These are phyloP conservation scores for Gisinianus flammeolus DNA, from an alignment of 2,888 invertebrate genomes.

Conservation along the genomic window DNA sequence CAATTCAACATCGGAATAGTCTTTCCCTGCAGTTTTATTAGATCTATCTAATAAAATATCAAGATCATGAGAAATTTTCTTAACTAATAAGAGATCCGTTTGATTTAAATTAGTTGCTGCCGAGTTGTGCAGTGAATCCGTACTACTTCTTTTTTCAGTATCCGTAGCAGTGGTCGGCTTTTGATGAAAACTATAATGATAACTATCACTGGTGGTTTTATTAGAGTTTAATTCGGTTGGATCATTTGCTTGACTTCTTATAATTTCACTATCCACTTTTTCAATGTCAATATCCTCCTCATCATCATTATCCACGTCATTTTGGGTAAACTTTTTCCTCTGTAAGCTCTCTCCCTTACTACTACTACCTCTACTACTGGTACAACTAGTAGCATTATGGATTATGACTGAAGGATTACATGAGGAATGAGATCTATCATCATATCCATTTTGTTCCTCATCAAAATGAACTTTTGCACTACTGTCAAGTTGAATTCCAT, in stretches of 20 bases:
- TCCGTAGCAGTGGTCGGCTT: neutral
- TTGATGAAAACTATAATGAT: too few species aligned
- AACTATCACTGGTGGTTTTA: too few species aligned
- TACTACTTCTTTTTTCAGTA: neutral
- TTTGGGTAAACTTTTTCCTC: too few species aligned
- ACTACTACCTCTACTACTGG: constrained; percentile 6
- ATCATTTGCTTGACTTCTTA: too few species aligned
- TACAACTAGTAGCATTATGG: neutral
- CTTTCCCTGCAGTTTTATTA: neutral
- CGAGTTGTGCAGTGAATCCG: neutral
- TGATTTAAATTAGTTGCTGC: constrained; percentile 6
- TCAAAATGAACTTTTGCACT: neutral
- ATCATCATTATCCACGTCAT: neutral
- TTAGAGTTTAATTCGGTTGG: too few species aligned
- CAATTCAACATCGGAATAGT: constrained; percentile 20
- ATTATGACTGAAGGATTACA: too few species aligned
- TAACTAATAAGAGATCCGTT: constrained; percentile 34
- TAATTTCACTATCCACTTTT: constrained; percentile 2
- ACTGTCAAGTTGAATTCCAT: neutral
- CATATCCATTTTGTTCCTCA: too few species aligned
- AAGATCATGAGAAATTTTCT: constrained; percentile 39
- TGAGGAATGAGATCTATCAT: too few species aligned
- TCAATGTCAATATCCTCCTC: neutral
- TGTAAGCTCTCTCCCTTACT: too few species aligned
- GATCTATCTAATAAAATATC: constrained; percentile 31